phyloP scores from a whole-genome alignment of 2,797 vertebrate genomes.

The Anguilla megastoma region DNA sequence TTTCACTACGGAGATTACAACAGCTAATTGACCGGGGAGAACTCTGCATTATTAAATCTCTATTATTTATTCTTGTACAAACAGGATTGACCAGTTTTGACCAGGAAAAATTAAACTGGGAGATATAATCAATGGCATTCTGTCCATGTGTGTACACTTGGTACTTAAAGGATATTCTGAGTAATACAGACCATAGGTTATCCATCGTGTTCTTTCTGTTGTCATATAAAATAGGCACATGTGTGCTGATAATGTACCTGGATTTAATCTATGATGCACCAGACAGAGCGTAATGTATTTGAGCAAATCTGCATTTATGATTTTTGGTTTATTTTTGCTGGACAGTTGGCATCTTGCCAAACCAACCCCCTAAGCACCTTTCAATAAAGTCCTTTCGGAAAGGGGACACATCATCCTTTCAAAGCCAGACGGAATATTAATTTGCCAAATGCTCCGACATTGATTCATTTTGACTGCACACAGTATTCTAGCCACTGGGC shows the following conservation, averaged over 20 bases:
- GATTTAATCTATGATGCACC: neutral
- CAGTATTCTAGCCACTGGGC: neutral
- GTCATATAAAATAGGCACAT: neutral
- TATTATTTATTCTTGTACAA: neutral
- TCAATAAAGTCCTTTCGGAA: neutral
- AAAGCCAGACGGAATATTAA: neutral
- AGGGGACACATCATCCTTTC: neutral
- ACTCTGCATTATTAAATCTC: neutral
- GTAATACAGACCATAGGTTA: neutral
- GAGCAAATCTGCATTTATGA: neutral
- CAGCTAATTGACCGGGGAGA: neutral
- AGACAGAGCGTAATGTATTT: neutral
- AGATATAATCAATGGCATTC: neutral
- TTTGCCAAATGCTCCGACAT: neutral
- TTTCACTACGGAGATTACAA: neutral
- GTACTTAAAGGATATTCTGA: neutral
- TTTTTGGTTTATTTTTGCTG: neutral
- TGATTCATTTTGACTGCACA: neutral
- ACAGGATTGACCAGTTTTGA: neutral
- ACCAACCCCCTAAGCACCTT: neutral
- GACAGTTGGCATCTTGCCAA: neutral
- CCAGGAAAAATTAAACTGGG: no score
- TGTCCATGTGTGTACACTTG: neutral
- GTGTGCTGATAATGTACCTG: neutral
- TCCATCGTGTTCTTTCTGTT: neutral